Conservation (phyloP, 2,888 invertebrate genomes). For the Synanthedon myopaeformis region DNA sequence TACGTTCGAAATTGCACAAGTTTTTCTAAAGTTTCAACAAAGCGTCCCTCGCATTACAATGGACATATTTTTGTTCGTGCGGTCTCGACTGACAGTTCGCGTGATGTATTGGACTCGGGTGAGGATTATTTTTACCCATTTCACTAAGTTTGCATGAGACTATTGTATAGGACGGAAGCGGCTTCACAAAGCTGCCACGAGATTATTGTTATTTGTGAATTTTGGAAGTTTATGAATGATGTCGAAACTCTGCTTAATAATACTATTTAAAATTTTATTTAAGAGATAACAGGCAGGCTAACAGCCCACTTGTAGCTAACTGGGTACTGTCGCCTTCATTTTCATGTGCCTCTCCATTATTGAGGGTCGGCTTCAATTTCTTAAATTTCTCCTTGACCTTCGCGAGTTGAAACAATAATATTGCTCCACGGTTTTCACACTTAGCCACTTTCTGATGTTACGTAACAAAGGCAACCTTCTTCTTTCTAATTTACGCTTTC, state of each 20-base stretch:
- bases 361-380: too few species aligned
- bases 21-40: conserved; percentile 64
- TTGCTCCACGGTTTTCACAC: too few species aligned
- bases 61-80: conserved; percentile 65
- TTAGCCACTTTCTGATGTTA: too few species aligned
- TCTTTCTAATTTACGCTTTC: too few species aligned
- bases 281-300: too few species aligned
- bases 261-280: too few species aligned
- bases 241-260: conserved; percentile 1
- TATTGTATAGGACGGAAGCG: conserved; percentile 64
- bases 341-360: too few species aligned
- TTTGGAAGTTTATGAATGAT: conserved; percentile 43
- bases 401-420: too few species aligned
- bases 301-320: too few species aligned
- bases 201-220: conserved; percentile 48
- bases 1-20: conserved; percentile 59
- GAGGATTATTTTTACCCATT: conserved; percentile 69
- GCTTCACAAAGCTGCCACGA: conserved; percentile 51
- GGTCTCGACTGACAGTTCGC: conserved; percentile 64
- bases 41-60: conserved; percentile 50
- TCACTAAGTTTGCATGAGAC: conserved; percentile 67
- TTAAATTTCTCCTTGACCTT: too few species aligned
- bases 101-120: conserved; percentile 64
- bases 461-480: too few species aligned
- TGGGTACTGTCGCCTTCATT: too few species aligned